Percentiles rank a stretch among this genome's conserved stretches.
These are phyloP conservation scores for Myotis myotis DNA, from an alignment of 2,797 vertebrate genomes.

Conservation along the genomic window DNA sequence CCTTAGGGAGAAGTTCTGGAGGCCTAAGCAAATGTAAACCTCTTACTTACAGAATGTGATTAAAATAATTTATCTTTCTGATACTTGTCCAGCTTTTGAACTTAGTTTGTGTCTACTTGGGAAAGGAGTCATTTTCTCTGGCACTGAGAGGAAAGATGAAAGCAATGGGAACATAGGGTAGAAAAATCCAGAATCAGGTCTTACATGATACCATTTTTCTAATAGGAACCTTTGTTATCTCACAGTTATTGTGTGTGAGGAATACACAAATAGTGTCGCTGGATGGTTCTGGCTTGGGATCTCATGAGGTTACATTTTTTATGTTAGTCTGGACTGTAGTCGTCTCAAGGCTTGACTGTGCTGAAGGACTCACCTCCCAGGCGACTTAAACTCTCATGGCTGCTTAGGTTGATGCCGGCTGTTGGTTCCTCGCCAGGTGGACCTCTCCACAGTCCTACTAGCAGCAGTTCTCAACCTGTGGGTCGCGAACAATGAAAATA, in stretches of 20 bases:
- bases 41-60: background rate
- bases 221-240: background rate
- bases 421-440: background rate
- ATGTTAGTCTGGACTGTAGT: background rate
- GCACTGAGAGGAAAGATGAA: background rate
- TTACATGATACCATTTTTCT: background rate
- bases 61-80: background rate
- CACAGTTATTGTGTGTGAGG: background rate
- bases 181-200: background rate
- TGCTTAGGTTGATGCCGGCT: background rate
- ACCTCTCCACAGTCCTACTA: background rate
- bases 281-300: background rate
- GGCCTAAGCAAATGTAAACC: background rate
- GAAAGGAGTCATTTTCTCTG: background rate
- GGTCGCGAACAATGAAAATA: too few species aligned
- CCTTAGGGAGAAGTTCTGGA: background rate
- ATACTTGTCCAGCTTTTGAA: background rate
- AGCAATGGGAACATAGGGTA: background rate
- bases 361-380: background rate
- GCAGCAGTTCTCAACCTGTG: too few species aligned
- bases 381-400: background rate
- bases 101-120: background rate
- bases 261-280: background rate
- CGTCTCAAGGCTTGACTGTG: background rate
- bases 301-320: background rate